Conservation (phyloP, 2,888 invertebrate genomes). For the Chouioia cunea region DNA sequence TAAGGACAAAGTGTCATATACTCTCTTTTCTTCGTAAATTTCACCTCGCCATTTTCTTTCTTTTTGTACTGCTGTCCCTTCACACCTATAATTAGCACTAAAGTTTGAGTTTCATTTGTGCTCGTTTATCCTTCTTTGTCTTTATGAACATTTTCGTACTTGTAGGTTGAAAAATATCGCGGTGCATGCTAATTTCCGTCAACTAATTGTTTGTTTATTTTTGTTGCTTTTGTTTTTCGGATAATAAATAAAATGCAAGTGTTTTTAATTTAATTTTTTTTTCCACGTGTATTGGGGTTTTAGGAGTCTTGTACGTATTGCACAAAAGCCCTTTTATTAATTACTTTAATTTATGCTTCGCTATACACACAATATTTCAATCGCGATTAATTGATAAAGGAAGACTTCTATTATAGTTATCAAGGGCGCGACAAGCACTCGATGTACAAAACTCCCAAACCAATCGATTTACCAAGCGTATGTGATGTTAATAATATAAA, state of each 20-base stretch:
- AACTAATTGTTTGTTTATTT: background rate
- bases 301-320: conserved; percentile 57
- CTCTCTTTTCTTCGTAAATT: conserved; percentile 48
- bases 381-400: conserved; percentile 49
- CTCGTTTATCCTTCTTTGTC: conserved; percentile 2
- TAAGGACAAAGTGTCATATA: conserved; percentile 61
- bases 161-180: conserved; percentile 12
- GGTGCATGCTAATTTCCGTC: conserved; percentile 1
- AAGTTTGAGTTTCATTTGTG: conserved; percentile 1
- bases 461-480: conserved; percentile 14
- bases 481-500: conserved; percentile 29
- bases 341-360: conserved; percentile 16
- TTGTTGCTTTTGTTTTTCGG: too few species aligned
- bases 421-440: conserved; percentile 42
- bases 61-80: conserved; percentile 63
- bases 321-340: conserved; percentile 53
- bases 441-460: conserved; percentile 50
- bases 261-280: conserved; percentile 9
- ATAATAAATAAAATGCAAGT: conserved; percentile 4
- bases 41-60: conserved; percentile 29
- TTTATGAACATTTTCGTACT: background rate
- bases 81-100: conserved; percentile 23
- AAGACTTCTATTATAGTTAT: conserved; percentile 53
- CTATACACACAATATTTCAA: conserved; percentile 39
- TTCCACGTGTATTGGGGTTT: conserved; percentile 16